Percentiles rank a stretch among this genome's conserved stretches.
Conservation (phyloP, 2,113 vertebrate genomes). For the Callipepla californica region DNA sequence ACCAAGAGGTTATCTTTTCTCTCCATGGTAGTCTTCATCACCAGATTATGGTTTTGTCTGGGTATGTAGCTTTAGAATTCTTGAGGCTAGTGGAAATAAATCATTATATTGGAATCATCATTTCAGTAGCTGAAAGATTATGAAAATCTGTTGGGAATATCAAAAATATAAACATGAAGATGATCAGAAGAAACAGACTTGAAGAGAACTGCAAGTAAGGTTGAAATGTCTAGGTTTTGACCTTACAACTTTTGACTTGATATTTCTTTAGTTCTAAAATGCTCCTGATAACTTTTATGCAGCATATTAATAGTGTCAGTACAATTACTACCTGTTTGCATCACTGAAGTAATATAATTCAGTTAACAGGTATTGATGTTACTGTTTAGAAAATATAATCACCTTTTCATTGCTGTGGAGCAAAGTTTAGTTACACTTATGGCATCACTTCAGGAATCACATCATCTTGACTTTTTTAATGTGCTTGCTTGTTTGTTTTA, state of each 20-base stretch:
- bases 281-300: background rate
- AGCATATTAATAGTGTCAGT: background rate
- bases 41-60: background rate
- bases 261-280: background rate
- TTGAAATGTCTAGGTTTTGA: background rate
- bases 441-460: background rate
- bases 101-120: background rate
- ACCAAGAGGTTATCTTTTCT: background rate
- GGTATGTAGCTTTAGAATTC: background rate
- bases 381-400: background rate
- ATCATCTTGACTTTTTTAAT: background rate
- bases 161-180: background rate
- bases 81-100: background rate
- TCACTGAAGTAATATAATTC: background rate
- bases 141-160: background rate
- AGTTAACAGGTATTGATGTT: background rate
- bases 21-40: background rate
- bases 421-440: background rate
- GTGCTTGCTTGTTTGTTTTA: background rate
- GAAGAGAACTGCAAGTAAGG: background rate
- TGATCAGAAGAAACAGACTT: background rate
- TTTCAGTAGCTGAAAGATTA: background rate
- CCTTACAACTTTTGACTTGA: background rate
- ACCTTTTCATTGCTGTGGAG: constrained; percentile 16
- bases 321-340: background rate